Percentiles rank a stretch among this genome's conserved stretches.
Conservation (phyloP, 2,113 vertebrate genomes). For the Hemiprocne comata region DNA sequence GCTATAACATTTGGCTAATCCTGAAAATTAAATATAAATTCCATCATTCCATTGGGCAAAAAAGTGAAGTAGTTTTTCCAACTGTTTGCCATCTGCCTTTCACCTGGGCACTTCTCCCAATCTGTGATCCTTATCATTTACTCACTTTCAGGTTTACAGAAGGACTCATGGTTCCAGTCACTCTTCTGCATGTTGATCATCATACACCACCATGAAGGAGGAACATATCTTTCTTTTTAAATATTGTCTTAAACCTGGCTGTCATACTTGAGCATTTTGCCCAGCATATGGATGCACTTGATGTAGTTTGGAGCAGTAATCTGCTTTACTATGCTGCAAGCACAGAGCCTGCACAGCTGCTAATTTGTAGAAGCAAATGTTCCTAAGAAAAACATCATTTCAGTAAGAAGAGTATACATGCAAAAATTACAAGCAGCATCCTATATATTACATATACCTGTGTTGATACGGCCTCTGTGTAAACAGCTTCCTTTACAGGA, state of each 20-base stretch:
- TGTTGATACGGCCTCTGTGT: neutral
- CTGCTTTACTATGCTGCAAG: neutral
- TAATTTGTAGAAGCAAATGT: neutral
- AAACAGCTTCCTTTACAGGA: neutral
- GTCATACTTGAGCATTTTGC: neutral
- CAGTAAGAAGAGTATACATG: neutral
- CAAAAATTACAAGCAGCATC: neutral
- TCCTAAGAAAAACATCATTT: neutral
- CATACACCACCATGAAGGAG: rapidly evolving
- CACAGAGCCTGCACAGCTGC: neutral
- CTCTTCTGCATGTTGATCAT: neutral
- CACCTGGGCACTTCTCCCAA: neutral
- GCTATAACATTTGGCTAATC: neutral
- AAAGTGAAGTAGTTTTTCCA: neutral
- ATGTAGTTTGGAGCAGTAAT: neutral
- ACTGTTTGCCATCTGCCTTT: neutral
- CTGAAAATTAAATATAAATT: neutral
- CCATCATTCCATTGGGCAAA: neutral
- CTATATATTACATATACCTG: neutral
- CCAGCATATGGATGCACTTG: neutral
- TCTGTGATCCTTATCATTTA: neutral
- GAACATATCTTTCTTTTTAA: neutral
- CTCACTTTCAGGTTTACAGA: neutral
- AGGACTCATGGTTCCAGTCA: neutral
- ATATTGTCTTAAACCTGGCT: neutral